These are phyloP conservation scores for Chlorodrepanis virens DNA, from an alignment of 2,113 vertebrate genomes.

Conservation along the genomic window DNA sequence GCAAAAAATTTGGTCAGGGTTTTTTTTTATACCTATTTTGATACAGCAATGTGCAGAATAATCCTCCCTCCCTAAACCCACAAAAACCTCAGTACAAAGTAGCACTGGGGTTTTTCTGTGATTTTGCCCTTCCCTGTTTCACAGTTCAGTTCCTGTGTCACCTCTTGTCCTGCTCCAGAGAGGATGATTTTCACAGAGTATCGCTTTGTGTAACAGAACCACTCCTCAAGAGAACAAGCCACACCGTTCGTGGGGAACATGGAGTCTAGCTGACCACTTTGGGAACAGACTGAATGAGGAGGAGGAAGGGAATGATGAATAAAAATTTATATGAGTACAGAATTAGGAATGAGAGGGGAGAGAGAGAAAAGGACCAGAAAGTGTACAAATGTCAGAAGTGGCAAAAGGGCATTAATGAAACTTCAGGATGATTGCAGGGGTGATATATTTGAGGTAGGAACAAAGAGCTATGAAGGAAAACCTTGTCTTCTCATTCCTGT, in stretches of 20 bases:
- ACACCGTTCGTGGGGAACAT: rapidly evolving
- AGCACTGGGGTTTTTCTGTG: not conserved
- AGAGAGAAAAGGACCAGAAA: not conserved
- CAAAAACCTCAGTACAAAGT: not conserved
- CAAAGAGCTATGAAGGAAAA: not conserved
- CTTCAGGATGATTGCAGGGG: not conserved
- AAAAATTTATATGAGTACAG: not conserved
- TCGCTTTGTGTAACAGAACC: not conserved
- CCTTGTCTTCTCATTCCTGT: not conserved
- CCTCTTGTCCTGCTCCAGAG: not conserved
- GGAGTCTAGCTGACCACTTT: not conserved
- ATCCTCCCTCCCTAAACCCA: rapidly evolving
- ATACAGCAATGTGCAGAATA: not conserved
- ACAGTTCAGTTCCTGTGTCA: not conserved
- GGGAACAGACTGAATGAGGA: not conserved
- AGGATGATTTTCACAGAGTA: not conserved
- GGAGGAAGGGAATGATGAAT: not conserved
- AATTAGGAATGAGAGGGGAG: rapidly evolving
- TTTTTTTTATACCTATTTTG: not conserved
- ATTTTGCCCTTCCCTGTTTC: not conserved
- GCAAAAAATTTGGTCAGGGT: rapidly evolving
- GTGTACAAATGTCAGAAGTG: not conserved
- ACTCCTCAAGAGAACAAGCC: not conserved
- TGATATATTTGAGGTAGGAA: not conserved
- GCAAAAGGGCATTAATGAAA: not conserved